phyloP scores from a whole-genome alignment of 1,140 invertebrate genomes.

The Pectinophora gossypiella region DNA sequence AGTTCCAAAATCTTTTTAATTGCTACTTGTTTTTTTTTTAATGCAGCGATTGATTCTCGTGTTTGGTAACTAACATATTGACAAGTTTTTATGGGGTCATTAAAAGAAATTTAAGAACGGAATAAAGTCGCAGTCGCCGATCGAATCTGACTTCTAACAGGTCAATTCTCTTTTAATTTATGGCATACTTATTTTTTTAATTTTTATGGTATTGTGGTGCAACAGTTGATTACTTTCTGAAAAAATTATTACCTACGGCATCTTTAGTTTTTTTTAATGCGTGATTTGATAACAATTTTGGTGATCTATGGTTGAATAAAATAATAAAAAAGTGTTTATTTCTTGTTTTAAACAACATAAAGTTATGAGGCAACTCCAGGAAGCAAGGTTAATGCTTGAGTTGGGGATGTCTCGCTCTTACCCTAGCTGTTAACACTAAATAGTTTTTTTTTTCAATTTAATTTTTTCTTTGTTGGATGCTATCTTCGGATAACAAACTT shows the following conservation, averaged over 20 bases:
- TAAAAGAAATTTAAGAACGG: conserved; percentile 38
- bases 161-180: conserved; percentile 43
- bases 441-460: no score
- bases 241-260: neutral
- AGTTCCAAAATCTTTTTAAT: neutral
- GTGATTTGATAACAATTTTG: neutral
- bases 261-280: no score
- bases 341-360: no score
- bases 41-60: neutral
- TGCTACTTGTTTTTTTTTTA: neutral
- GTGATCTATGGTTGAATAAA: no score
- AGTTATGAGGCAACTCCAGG: no score
- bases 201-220: neutral
- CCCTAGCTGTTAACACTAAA: no score
- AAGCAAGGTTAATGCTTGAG: no score
- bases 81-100: conserved; percentile 29
- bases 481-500: no score
- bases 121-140: conserved; percentile 21
- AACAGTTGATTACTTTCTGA: neutral
- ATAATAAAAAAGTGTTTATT: no score
- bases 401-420: no score
- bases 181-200: conserved; percentile 32
- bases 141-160: conserved; percentile 27
- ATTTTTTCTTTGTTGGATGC: no score
- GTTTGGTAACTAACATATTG: conserved; percentile 17